Evolutionary conservation across 2,797 vertebrate species (phyloP).

Genomic region (Microctenopoma stevenorrisi): DNA sequence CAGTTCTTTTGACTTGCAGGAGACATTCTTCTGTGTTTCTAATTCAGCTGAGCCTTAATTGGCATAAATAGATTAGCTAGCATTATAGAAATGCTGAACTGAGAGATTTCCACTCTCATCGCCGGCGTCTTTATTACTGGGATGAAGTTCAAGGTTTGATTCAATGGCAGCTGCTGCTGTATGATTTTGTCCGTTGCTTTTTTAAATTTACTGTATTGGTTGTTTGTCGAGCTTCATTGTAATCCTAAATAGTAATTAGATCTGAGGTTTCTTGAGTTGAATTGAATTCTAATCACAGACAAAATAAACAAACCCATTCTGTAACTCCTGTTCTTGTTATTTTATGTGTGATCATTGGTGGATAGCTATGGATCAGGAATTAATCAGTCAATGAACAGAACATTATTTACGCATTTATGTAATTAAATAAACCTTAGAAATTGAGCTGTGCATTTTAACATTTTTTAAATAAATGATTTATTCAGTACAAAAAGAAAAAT

Average conservation of each 20-base stretch:
- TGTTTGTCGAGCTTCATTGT: constrained; percentile 6
- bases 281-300: constrained; percentile 11
- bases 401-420: not conserved
- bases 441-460: no score
- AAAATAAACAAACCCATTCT: constrained; percentile 44
- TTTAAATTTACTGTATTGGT: constrained; percentile 2
- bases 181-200: constrained; percentile 16
- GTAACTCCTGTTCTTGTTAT: constrained; percentile 11
- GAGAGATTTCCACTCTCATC: constrained; percentile 2
- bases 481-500: no score
- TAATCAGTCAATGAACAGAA: not conserved
- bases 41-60: constrained; percentile 20
- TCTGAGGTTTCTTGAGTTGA: constrained; percentile 15
- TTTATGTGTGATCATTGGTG: constrained; percentile 7
- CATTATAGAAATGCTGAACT: constrained; percentile 10
- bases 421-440: not conserved
- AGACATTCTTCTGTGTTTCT: constrained; percentile 12
- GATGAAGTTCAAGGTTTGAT: constrained; percentile 18
- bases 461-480: no score
- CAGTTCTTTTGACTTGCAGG: constrained; percentile 19
- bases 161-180: not conserved
- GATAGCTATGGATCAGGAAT: not conserved
- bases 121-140: not conserved
- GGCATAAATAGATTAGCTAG: not conserved
- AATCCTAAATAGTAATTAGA: not conserved